Base-by-base conservation (phyloP, 2,888 invertebrate species). In the Petrophora chlorosata region DNA sequence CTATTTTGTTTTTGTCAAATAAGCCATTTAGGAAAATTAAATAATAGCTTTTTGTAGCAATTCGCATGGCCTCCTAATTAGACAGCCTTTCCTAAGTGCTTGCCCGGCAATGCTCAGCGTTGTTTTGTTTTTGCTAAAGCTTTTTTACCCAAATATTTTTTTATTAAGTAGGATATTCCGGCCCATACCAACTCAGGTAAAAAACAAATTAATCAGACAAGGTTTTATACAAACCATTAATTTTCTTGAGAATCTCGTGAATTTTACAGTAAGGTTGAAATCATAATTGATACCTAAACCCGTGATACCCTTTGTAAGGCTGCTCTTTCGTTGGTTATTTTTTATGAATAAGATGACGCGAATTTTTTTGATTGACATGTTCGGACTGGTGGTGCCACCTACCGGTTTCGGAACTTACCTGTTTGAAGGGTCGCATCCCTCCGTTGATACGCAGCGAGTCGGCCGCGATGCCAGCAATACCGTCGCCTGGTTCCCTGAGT, bases 401-500 rank as follows among this genome's bases (percentile, higher is more conserved):
- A 79, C 49, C 54, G 65, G 66, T 47, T 58, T 45, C 39, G 38
- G 38, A 59, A 77, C 91, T 87, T 93, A 97, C 97, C 95, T 98
- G 98, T 89, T 97, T 97, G 90, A 98, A 98, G 79, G 97, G 97
- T 67, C 97, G 93, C 93, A 98, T 97, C 73, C 98, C 98, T 59
- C 98, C 99, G 90, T 98, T 98, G 89, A 98, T 97, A 73, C 98
- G 93, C 67, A 98, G 93, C 48, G 98, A 98, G 89, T 98, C 98
- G 38, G 97, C 97, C 13, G 98, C 98, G 72, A 99, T 98, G 77
- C 97, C 97, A 34, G 98, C 98, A 59, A 98, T 96, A 61, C 96
- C 96, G 77, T 97, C 97, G 55, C 93, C 93, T 32, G 94, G 94
- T 90, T 95, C 95, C 63, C 96, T 92, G 45, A 97, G 91, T 81